Conservation (phyloP, 35 echinoderm and acorn worm species). For the Apostichopus californicus region DNA sequence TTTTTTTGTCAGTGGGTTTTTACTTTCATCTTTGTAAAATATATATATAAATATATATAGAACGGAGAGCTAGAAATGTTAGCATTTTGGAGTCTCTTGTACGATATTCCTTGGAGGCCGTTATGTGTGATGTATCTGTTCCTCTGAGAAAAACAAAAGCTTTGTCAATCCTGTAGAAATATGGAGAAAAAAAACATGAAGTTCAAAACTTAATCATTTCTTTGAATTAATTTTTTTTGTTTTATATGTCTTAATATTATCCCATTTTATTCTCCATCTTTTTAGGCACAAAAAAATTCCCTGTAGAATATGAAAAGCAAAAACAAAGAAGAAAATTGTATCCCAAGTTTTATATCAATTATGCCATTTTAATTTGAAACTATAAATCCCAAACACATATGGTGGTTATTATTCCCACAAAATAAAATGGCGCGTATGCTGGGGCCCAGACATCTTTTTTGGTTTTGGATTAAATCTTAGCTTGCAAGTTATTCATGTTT, state of each 20-base stretch:
- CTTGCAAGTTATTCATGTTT: too few species aligned
- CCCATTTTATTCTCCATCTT: too few species aligned
- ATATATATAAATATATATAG: slow-evolving; percentile 55
- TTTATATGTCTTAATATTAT: background rate
- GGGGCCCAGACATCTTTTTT: too few species aligned
- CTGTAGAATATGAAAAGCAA: too few species aligned
- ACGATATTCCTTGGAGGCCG: slow-evolving; percentile 51
- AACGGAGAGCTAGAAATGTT: slow-evolving; percentile 52
- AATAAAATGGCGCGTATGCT: too few species aligned
- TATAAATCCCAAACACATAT: too few species aligned
- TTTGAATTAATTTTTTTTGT: background rate
- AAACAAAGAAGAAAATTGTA: too few species aligned
- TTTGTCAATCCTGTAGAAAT: slow-evolving; percentile 64
- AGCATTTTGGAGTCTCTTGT: slow-evolving; percentile 49
- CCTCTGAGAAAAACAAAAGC: slow-evolving; percentile 43
- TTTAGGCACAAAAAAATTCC: too few species aligned
- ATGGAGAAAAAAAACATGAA: slow-evolving; percentile 39
- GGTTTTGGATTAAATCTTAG: too few species aligned
- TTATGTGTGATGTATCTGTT: slow-evolving; percentile 60
- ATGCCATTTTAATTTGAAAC: too few species aligned
- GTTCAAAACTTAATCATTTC: slow-evolving; percentile 40
- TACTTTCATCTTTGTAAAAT: slow-evolving; percentile 52
- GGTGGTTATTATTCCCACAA: too few species aligned
- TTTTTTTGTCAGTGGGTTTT: slow-evolving; percentile 24
- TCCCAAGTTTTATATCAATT: too few species aligned